Conservation (phyloP, 2,797 vertebrate genomes). For the Hyperoplus immaculatus region DNA sequence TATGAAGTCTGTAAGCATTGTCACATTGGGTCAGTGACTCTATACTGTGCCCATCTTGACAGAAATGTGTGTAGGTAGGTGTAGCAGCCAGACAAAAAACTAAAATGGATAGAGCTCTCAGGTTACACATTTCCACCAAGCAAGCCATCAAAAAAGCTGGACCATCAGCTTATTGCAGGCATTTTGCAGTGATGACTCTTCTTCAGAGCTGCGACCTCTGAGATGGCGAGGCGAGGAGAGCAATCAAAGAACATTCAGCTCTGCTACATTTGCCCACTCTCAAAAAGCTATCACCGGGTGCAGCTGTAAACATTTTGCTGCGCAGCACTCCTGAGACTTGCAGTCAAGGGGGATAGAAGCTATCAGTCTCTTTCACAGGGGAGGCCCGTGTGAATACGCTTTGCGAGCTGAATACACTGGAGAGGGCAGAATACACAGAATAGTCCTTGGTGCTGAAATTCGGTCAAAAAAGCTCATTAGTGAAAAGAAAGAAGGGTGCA, state of each 20-base stretch:
- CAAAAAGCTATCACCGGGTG: conserved; percentile 73
- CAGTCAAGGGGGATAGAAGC: conserved; percentile 65
- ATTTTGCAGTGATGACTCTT: conserved; percentile 58
- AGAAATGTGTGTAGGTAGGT: not conserved
- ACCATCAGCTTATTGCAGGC: conserved; percentile 65
- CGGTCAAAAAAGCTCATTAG: conserved; percentile 8
- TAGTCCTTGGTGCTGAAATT: conserved; percentile 44
- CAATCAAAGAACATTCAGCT: conserved; percentile 73
- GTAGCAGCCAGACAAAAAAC: conserved; percentile 13
- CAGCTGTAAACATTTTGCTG: conserved; percentile 81
- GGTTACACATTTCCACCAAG: conserved; percentile 21
- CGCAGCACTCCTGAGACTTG: conserved; percentile 65
- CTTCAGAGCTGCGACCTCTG: conserved; percentile 62
- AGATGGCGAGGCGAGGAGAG: conserved; percentile 57
- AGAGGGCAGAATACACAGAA: conserved; percentile 52
- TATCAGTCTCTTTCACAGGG: conserved; percentile 66
- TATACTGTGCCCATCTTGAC: not conserved
- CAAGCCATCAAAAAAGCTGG: conserved; percentile 30
- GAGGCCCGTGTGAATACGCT: conserved; percentile 63
- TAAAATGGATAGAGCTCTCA: conserved; percentile 22
- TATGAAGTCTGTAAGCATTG: not conserved
- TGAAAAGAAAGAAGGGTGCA: conserved; percentile 13
- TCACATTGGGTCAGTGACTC: not conserved
- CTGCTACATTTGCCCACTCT: conserved; percentile 67
- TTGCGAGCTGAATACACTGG: conserved; percentile 45